These are phyloP conservation scores for Athripsodes cinereus DNA, from an alignment of 2,888 invertebrate species.

Conservation along the genomic window DNA sequence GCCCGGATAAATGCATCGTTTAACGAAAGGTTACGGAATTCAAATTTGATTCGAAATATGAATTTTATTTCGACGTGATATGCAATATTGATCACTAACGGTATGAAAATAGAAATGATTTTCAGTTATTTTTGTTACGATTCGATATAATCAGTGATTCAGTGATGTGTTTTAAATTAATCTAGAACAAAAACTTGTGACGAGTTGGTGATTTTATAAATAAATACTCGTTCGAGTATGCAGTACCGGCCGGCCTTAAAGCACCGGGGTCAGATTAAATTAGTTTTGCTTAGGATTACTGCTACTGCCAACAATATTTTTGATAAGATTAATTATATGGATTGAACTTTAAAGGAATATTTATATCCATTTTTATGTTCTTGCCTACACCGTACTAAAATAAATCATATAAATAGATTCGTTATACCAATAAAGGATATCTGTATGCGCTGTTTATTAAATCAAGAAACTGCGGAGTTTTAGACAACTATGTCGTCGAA, in stretches of 20 bases:
- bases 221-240: constrained; percentile 11
- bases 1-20: constrained; percentile 9
- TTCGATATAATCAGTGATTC: not conserved
- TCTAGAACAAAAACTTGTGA: not conserved
- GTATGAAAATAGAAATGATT: not conserved
- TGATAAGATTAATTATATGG: not conserved
- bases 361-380: no score
- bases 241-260: constrained; percentile 14
- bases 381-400: no score
- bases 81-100: not conserved
- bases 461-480: no score
- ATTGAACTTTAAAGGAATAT: no score
- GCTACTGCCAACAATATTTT: not conserved
- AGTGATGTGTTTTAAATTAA: not conserved
- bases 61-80: constrained; percentile 5
- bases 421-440: no score
- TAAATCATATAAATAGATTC: no score
- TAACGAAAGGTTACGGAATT: constrained; percentile 5
- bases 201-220: constrained; percentile 19
- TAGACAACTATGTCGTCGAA: no score
- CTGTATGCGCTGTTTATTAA: no score
- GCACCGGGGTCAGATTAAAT: constrained; percentile 25
- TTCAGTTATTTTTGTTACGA: not conserved
- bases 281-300: constrained; percentile 8
- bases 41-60: constrained; percentile 10